Evolutionary conservation across 2,113 vertebrate genomes (phyloP).

Genomic region (Drymodes brunneopygia): DNA sequence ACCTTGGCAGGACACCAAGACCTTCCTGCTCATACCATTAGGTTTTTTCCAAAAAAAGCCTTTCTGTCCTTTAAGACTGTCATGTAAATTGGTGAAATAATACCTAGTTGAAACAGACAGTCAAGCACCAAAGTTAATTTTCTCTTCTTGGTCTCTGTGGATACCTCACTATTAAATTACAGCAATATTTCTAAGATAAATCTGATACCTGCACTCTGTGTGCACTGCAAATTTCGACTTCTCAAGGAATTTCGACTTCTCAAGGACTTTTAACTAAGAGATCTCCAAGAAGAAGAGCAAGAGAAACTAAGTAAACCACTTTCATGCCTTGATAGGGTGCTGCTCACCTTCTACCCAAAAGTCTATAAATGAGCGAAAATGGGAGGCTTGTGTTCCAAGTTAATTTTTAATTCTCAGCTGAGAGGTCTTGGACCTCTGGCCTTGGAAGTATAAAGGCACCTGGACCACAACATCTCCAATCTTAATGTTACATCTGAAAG

Average conservation of each 20-base stretch:
- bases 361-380: not conserved
- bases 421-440: not conserved
- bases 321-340: not conserved
- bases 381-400: not conserved
- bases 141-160: not conserved
- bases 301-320: not conserved
- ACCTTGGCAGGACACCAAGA: not conserved
- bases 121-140: conserved; percentile 1
- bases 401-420: not conserved
- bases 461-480: not conserved
- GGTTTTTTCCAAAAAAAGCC: not conserved
- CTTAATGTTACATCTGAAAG: not conserved
- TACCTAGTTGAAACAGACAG: conserved; percentile 26
- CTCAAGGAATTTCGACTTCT: conserved; percentile 3
- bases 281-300: not conserved
- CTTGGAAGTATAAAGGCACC: not conserved
- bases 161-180: not conserved
- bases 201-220: not conserved
- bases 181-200: not conserved
- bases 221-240: not conserved
- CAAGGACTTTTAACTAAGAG: not conserved
- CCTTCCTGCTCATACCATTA: not conserved
- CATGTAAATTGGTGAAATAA: conserved; percentile 14
- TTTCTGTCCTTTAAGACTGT: not conserved
- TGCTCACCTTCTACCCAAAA: not conserved